These are phyloP conservation scores for Poeciliopsis gracilis DNA, from an alignment of 2,797 vertebrate species.

Conservation along the genomic window DNA sequence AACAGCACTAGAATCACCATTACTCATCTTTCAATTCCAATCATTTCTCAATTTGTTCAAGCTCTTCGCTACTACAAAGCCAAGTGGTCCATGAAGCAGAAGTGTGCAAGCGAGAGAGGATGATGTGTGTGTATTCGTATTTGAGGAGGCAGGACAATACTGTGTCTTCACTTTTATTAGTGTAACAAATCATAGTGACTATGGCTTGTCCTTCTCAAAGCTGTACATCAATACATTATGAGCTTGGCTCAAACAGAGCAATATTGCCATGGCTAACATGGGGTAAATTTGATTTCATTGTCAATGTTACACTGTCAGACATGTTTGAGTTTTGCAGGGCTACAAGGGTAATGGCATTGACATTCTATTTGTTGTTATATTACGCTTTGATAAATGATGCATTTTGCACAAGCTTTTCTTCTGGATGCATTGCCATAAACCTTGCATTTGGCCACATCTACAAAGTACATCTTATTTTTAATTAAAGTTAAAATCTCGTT, in stretches of 20 bases:
- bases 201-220: conserved; percentile 74
- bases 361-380: conserved; percentile 52
- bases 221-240: conserved; percentile 74
- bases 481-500: conserved; percentile 6
- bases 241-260: conserved; percentile 56
- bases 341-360: conserved; percentile 64
- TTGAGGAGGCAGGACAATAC: conserved; percentile 68
- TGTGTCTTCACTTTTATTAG: conserved; percentile 77
- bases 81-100: conserved; percentile 78
- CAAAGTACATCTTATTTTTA: background rate
- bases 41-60: conserved; percentile 82
- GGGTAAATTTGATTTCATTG: conserved; percentile 73
- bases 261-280: conserved; percentile 76
- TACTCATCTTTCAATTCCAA: conserved; percentile 83
- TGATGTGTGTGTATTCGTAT: conserved; percentile 52
- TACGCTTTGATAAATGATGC: conserved; percentile 36
- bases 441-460: background rate
- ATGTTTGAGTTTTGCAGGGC: conserved; percentile 58
- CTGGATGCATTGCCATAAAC: background rate
- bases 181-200: conserved; percentile 80
- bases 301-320: conserved; percentile 62
- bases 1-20: conserved; percentile 75
- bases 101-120: conserved; percentile 26
- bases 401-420: background rate
- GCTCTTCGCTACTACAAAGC: conserved; percentile 76